Conservation (phyloP, 2,797 vertebrate species). For the Harpagifer antarcticus region DNA sequence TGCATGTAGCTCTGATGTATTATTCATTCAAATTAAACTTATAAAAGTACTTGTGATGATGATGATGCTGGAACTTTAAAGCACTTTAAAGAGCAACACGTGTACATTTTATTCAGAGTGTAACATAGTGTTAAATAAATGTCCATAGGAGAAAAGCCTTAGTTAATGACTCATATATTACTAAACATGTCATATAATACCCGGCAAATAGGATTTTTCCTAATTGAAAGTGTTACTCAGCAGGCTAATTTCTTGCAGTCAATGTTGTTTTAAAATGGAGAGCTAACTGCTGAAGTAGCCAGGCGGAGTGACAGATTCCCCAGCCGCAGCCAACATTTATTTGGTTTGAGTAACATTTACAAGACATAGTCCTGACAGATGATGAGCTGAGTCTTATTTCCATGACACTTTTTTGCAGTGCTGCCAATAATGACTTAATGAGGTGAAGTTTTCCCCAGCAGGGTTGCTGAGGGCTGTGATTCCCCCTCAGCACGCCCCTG, state of each 20-base stretch:
- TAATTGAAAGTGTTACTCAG: slow-evolving; percentile 43
- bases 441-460: slow-evolving; percentile 49
- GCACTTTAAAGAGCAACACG: slow-evolving; percentile 9
- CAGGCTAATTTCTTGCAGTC: slow-evolving; percentile 10
- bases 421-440: slow-evolving; percentile 41
- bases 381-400: slow-evolving; percentile 34
- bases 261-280: neutral
- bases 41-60: neutral
- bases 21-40: slow-evolving; percentile 21
- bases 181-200: slow-evolving; percentile 46
- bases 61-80: neutral
- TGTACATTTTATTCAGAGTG: slow-evolving; percentile 13
- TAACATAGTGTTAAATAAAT: slow-evolving; percentile 9
- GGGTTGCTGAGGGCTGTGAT: slow-evolving; percentile 49
- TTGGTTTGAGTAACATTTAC: slow-evolving; percentile 34
- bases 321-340: slow-evolving; percentile 18
- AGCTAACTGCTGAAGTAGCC: slow-evolving; percentile 15
- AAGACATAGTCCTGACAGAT: slow-evolving; percentile 22
- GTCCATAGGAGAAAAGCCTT: slow-evolving; percentile 18
- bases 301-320: slow-evolving; percentile 20
- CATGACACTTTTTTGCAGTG: slow-evolving; percentile 8
- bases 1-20: slow-evolving; percentile 5
- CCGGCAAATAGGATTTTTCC: slow-evolving; percentile 42
- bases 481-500: slow-evolving; percentile 52
- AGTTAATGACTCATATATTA: slow-evolving; percentile 37